A percentile compares a stretch with the other conserved stretches of the same genome.
Evolutionary conservation across 2,797 vertebrate species (phyloP).

Genomic region (Sciaenops ocellatus): DNA sequence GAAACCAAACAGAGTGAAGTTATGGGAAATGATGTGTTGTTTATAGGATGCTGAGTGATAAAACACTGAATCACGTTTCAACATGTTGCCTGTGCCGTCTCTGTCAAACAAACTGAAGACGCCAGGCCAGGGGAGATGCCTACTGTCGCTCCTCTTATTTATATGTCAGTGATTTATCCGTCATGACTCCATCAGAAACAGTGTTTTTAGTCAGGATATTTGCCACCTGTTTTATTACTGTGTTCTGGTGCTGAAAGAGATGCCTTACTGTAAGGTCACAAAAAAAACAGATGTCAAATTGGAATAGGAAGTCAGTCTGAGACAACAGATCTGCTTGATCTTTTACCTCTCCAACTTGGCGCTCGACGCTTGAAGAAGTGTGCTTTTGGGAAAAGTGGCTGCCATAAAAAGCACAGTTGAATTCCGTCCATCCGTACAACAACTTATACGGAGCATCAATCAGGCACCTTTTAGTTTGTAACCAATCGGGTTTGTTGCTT

Average conservation of each 20-base stretch:
- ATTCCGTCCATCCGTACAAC: too few relatives aligned
- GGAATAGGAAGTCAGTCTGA: conserved; percentile 41
- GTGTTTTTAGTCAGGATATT: neutral
- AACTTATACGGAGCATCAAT: too few relatives aligned
- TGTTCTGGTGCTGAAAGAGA: conserved; percentile 10
- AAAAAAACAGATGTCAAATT: conserved; percentile 50
- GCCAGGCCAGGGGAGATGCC: conserved; percentile 11
- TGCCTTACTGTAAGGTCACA: neutral
- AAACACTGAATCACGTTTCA: conserved; percentile 39
- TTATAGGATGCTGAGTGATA: conserved; percentile 54
- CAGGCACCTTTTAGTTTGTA: too few relatives aligned
- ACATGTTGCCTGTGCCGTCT: conserved; percentile 40
- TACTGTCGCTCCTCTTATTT: conserved; percentile 12
- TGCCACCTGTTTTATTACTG: conserved; percentile 6
- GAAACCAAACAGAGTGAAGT: conserved; percentile 53
- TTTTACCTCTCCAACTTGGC: conserved; percentile 22
- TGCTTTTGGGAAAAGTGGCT: neutral
- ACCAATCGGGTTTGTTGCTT: too few relatives aligned
- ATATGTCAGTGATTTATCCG: neutral
- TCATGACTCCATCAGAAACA: neutral
- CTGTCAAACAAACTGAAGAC: conserved; percentile 44
- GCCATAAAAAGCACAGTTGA: neutral
- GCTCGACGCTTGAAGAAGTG: conserved; percentile 14
- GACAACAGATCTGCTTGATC: conserved; percentile 37
- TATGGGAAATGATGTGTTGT: conserved; percentile 56